Base-by-base conservation (phyloP, 92 coral and sea anemone genomes). In the Zoanthus sansibaricus region DNA sequence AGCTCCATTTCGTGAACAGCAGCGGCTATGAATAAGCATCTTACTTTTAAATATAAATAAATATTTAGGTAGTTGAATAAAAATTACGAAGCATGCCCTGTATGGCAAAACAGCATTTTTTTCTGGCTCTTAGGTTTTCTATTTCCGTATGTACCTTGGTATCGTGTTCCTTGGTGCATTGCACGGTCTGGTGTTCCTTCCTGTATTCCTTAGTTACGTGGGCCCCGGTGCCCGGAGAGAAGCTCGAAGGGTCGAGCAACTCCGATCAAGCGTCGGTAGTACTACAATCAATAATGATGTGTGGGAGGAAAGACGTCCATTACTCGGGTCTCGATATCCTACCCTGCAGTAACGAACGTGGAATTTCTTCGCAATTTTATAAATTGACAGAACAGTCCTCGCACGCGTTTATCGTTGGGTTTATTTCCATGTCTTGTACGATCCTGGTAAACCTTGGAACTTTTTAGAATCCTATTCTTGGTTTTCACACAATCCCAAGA, bases 121-220 rank as follows among this genome's bases (percentile, higher is more conserved):
- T 45, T 58, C 83, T 64, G 69, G 75, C 73, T 66, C 88, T 32
- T 76, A 97, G 99, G 98, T 97, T 51, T 97, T 97, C 92, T 97
- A 97, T 87, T 95, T 97, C 87, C 98, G 99, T 59, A 97, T 96
- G 99, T 96, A 96, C 88, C 86, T 96, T 71, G 99, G 99, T 10
- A 94, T 96, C 66, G 99, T 96, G n/a, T 61, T 95, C 64, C 89
- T 96, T 64, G 99, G 99, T 56, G 99, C 99, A n/a, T 70, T 90
- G 4, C 99, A 95, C 56, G 99, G 99, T 12, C 97, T 97, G 52
- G 86, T 95, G 9, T 97, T 97, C 84, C 94, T 97, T 18, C 99
- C 99, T 6, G 99, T 97, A 10, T 90, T 97, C 66, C 83, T 97
- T 47, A 97, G 99, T 80, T 97, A 97, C 93, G 82, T 93, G 21